Conservation (phyloP, 1,140 invertebrate genomes). For the Oreohelix idahoensis region DNA sequence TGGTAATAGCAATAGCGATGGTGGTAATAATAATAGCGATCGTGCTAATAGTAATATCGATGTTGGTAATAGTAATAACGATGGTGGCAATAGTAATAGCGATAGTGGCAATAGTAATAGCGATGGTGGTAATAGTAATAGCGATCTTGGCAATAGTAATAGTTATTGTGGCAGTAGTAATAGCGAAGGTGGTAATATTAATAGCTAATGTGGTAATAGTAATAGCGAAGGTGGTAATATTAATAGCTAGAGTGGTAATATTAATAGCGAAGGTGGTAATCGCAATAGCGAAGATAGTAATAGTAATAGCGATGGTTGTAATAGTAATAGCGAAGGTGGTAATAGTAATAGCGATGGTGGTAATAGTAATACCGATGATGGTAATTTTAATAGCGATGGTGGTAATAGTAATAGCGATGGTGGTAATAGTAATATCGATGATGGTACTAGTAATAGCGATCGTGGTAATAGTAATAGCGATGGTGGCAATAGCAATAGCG, state of each 20-base stretch:
- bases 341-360: neutral
- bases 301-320: neutral
- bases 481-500: too few species aligned
- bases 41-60: too few species aligned
- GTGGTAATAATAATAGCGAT: too few species aligned
- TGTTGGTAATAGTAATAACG: neutral
- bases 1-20: neutral
- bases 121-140: neutral
- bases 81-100: neutral
- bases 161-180: neutral
- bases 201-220: neutral
- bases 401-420: neutral
- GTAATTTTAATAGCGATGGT: neutral
- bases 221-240: neutral
- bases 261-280: neutral
- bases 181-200: neutral
- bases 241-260: neutral
- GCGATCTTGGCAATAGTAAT: neutral
- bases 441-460: neutral
- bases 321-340: neutral
- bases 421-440: neutral
- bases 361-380: neutral
- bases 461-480: too few species aligned
- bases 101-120: conserved; percentile 9
- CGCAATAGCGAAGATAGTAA: neutral